Percentiles rank a stretch among this genome's conserved stretches.
These are phyloP conservation scores for Aphelenchoides fujianensis DNA, from an alignment of 1,140 invertebrate species.

Conservation along the genomic window DNA sequence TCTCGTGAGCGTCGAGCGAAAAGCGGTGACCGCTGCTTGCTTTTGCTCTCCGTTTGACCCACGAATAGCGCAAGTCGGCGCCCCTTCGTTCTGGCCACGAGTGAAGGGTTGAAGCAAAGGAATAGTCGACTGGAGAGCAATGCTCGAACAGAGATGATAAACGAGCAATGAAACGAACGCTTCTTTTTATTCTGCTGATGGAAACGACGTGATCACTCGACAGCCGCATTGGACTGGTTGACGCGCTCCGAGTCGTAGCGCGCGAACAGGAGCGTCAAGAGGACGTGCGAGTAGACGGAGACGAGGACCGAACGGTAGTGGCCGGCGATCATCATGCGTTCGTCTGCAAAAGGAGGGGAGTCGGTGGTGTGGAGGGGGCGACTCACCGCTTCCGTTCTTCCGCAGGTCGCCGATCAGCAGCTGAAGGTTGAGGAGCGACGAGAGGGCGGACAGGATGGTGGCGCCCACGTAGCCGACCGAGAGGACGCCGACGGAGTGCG, in stretches of 20 bases:
- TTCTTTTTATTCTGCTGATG: no score
- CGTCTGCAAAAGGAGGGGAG: no score
- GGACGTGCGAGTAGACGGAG: constrained; percentile 7
- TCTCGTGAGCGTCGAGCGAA: no score
- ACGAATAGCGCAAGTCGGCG: no score
- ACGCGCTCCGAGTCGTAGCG: constrained; percentile 14
- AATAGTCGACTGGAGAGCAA: no score
- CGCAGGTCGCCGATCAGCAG: constrained; percentile 17
- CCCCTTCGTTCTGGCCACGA: no score
- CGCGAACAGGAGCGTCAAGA: constrained; percentile 4
- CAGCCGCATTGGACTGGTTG: constrained; percentile 22
- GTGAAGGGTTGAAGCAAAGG: no score
- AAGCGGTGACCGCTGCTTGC: no score
- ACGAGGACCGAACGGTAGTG: constrained; percentile 20
- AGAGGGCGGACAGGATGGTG: neutral
- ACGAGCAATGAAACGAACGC: no score
- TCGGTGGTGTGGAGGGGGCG: neutral
- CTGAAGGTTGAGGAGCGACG: constrained; percentile 11
- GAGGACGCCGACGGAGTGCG: constrained; percentile 1
- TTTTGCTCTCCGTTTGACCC: no score
- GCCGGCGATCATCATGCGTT: constrained; percentile 7
- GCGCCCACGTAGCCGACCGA: constrained; percentile 10
- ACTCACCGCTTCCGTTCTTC: constrained; percentile 10
- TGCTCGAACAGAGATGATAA: no score
- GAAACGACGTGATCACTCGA: constrained; percentile 18